Percentiles rank a stretch among this genome's conserved stretches.
Evolutionary conservation across 53 echinoderm and acorn worm species (phyloP).

Genomic region (Arbacia lixula): DNA sequence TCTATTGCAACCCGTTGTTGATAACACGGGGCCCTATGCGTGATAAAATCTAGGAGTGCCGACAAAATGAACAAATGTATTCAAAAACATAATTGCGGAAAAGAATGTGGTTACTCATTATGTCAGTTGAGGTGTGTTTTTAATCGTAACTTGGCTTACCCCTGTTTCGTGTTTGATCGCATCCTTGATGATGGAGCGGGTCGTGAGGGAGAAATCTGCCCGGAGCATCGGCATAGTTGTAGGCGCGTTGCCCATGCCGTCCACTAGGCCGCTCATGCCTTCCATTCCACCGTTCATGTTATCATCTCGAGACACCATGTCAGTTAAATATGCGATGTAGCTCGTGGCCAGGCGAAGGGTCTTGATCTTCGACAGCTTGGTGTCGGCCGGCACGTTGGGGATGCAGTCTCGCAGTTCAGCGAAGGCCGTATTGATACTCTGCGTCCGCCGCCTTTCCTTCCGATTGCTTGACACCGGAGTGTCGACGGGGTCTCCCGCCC

Average conservation of each 20-base stretch:
- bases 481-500: slow-evolving; percentile 20
- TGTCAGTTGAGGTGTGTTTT: no score
- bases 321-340: slow-evolving; percentile 95
- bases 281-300: slow-evolving; percentile 43
- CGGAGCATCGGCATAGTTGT: slow-evolving; percentile 26
- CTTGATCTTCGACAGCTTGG: slow-evolving; percentile 99
- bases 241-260: background rate
- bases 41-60: no score
- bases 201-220: slow-evolving; percentile 13
- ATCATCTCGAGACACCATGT: slow-evolving; percentile 71
- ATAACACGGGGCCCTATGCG: no score
- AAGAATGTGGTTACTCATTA: no score
- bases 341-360: slow-evolving; percentile 94
- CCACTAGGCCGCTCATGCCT: background rate
- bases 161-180: slow-evolving; percentile 1
- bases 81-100: no score
- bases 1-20: no score
- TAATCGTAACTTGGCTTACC: background rate
- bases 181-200: slow-evolving; percentile 26
- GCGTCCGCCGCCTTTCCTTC: slow-evolving; percentile 93
- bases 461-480: slow-evolving; percentile 7
- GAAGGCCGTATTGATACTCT: slow-evolving; percentile 97
- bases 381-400: slow-evolving; percentile 98
- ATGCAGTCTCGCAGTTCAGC: slow-evolving; percentile 97
- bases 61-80: no score